phyloP scores from a whole-genome alignment of 1,140 invertebrate genomes.

The Saccostrea echinata region DNA sequence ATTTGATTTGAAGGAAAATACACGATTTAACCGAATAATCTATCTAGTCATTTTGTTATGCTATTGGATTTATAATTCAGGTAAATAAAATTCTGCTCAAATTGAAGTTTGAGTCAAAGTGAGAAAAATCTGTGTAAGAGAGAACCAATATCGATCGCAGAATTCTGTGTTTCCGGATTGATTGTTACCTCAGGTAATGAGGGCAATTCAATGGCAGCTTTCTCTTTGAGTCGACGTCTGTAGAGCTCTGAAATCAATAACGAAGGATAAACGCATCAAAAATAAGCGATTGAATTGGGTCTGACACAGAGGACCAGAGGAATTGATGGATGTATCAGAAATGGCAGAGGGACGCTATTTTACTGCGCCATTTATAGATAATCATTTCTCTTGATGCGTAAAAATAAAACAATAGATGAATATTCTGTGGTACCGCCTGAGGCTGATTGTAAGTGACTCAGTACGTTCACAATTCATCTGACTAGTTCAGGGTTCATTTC shows the following conservation, averaged over 20 bases:
- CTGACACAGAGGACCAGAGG: neutral
- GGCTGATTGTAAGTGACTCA: neutral
- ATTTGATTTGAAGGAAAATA: neutral
- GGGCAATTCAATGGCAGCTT: neutral
- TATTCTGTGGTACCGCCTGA: neutral
- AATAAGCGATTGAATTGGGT: neutral
- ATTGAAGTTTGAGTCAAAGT: neutral
- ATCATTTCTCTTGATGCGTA: neutral
- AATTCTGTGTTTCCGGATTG: neutral
- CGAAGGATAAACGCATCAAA: slow-evolving; percentile 12
- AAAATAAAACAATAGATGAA: neutral
- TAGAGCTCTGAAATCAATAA: neutral
- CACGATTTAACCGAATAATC: neutral
- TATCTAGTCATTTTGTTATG: neutral
- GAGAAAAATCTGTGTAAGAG: neutral
- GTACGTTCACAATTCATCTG: too few species aligned
- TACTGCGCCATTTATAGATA: neutral
- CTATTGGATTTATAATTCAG: too few species aligned
- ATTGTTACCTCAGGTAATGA: slow-evolving; percentile 10
- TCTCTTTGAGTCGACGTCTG: slow-evolving; percentile 23
- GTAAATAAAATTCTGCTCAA: neutral
- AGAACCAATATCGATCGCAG: neutral
- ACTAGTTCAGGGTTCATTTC: too few species aligned
- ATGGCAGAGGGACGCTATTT: neutral
- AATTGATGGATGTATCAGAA: neutral